Percentiles rank a stretch among this genome's conserved stretches.
These are phyloP conservation scores for Taxidea taxus DNA, from an alignment of 2,113 vertebrate species.

Conservation along the genomic window DNA sequence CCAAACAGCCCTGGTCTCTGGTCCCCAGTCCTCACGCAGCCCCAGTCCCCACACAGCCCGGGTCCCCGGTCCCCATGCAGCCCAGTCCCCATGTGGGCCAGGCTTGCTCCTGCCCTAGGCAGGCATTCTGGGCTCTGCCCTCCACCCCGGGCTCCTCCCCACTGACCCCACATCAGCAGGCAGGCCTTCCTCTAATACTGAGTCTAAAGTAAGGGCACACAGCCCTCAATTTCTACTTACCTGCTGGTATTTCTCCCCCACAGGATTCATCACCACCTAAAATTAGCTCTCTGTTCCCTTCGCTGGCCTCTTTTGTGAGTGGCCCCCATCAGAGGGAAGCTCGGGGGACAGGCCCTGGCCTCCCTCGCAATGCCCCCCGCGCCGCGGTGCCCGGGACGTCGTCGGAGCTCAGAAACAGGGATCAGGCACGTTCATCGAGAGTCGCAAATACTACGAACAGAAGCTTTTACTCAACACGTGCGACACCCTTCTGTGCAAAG, in stretches of 20 bases:
- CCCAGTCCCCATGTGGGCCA: fast-evolving
- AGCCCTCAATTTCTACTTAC: neutral
- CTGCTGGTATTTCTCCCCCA: neutral
- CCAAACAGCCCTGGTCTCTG: too few species aligned
- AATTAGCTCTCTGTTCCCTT: neutral
- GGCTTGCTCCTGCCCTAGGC: neutral
- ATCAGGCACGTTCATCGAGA: neutral
- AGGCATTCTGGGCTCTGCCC: neutral
- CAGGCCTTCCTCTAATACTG: neutral
- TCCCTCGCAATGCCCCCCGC: neutral
- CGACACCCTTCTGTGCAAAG: neutral
- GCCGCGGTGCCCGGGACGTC: neutral
- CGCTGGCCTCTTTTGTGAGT: neutral
- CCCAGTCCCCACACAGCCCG: neutral
- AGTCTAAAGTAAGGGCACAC: neutral
- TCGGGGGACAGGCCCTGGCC: neutral
- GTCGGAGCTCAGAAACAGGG: neutral
- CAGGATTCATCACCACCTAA: neutral
- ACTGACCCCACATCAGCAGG: neutral
- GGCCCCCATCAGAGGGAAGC: neutral
- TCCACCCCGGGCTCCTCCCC: neutral
- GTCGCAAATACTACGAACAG: too few species aligned
- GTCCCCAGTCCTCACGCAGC: neutral
- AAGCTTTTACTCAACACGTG: neutral
- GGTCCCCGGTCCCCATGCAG: neutral